Conservation (phyloP, 2,113 vertebrate species). For the Eidolon helvum region DNA sequence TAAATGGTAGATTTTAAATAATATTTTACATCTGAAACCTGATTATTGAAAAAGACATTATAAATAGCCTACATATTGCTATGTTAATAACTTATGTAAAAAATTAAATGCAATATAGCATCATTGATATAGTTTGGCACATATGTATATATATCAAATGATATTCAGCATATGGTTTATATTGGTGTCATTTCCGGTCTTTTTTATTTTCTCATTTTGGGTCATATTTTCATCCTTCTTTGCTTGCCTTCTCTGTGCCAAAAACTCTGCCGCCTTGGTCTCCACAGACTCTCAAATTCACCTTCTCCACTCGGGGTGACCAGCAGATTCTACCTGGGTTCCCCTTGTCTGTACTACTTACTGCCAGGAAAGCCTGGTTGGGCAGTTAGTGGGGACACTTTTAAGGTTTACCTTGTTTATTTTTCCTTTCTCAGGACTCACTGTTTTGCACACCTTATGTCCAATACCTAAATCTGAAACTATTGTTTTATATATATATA, state of each 20-base stretch:
- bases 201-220: background rate
- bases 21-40: background rate
- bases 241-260: background rate
- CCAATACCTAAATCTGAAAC: background rate
- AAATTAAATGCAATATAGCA: background rate
- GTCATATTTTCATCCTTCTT: background rate
- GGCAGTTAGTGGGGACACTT: background rate
- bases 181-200: background rate
- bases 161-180: background rate
- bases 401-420: background rate
- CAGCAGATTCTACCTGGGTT: background rate
- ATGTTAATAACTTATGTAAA: background rate
- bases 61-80: background rate
- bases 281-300: background rate
- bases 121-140: background rate
- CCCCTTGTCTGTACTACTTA: background rate
- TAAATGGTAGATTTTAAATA: constrained; percentile 43
- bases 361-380: background rate
- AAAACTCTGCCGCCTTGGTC: background rate
- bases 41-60: background rate
- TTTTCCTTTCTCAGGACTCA: background rate
- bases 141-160: no score
- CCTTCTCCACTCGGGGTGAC: background rate
- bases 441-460: background rate
- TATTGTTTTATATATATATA: background rate